Evolutionary conservation across 2,888 invertebrate genomes (phyloP), one percentile per base, ranked within the genome.

Genomic region (Leptogaster cylindrica): DNA sequence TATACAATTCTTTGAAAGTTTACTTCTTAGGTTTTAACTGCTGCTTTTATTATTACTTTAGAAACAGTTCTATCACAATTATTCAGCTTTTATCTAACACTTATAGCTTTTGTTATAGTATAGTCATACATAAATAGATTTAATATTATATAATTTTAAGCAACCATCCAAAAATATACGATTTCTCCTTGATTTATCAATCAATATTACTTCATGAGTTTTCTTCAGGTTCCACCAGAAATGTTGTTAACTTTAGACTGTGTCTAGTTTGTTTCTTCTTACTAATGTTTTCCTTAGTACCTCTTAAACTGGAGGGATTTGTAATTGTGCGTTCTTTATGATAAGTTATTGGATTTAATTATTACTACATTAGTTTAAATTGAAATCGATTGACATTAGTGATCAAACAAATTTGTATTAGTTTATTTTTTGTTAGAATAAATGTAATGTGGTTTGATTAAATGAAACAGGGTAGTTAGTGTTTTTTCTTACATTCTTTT

Each of bases 401-500:
- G n/a, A n/a, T n/a, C n/a, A n/a, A n/a, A n/a, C n/a, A n/a, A n/a
- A n/a, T n/a, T n/a, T n/a, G n/a, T n/a, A 31, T 31, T 31, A 31
- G 10, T 7, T 31, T 7, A 31, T 31, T 31, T 31, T 31, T 31
- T 31, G 31, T 31, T 31, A 31, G 6, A 8, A 31, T 31, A 7
- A 31, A 8, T 7, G 10, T 31, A 31, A 7, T 31, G 10, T 31
- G 6, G 31, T 31, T 31, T 31, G 6, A 31, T 25, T 18, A 10
- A 33, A 52, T 33, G 33, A 52, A 52, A 52, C 52, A 52, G 52
- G 33, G 33, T 52, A 20, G 31, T 52, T 33, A 16, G 27, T 23
- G 23, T 46, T 7, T 44, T 14, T 18, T 44, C n/a, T 46, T 7
- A n/a, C n/a, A 8, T 46, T 46, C 1, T 18, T 46, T 46, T 46